Evolutionary conservation across 2,113 vertebrate species (phyloP).

Genomic region (Leptosomus discolor): DNA sequence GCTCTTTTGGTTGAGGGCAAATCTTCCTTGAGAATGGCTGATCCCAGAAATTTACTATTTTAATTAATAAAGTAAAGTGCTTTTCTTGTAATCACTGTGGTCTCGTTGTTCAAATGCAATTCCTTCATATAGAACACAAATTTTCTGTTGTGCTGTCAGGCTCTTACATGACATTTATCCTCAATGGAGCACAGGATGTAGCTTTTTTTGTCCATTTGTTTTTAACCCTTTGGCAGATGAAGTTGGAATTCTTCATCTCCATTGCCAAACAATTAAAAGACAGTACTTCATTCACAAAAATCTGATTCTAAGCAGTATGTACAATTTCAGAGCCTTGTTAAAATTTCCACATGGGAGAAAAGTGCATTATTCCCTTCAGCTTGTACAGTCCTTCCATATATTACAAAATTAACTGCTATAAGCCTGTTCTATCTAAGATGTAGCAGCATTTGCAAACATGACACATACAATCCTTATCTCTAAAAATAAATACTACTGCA

Average conservation of each 20-base stretch:
- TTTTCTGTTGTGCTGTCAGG: neutral
- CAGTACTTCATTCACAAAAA: slow-evolving; percentile 53
- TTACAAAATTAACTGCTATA: slow-evolving; percentile 70
- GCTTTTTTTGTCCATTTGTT: neutral
- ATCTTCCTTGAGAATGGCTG: neutral
- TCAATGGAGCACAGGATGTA: slow-evolving; percentile 19
- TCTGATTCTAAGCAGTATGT: slow-evolving; percentile 56
- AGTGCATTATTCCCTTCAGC: slow-evolving; percentile 73
- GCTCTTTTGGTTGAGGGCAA: slow-evolving; percentile 23
- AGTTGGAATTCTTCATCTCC: slow-evolving; percentile 34
- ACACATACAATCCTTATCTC: slow-evolving; percentile 75
- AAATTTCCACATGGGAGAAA: slow-evolving; percentile 67
- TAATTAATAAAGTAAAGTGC: slow-evolving; percentile 51
- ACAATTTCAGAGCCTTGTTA: slow-evolving; percentile 71
- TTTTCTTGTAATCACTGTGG: slow-evolving; percentile 44
- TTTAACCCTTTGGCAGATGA: slow-evolving; percentile 51
- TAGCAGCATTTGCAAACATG: slow-evolving; percentile 76
- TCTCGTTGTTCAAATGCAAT: slow-evolving; percentile 19
- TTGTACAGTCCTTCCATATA: slow-evolving; percentile 74
- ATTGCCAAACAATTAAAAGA: slow-evolving; percentile 62
- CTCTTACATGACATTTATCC: neutral
- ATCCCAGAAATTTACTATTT: slow-evolving; percentile 22
- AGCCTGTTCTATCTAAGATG: slow-evolving; percentile 67
- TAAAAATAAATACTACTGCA: slow-evolving; percentile 84
- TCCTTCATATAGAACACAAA: slow-evolving; percentile 32